Evolutionary conservation across 2,797 vertebrate species (phyloP).

Genomic region (Lophotriccus pileatus): DNA sequence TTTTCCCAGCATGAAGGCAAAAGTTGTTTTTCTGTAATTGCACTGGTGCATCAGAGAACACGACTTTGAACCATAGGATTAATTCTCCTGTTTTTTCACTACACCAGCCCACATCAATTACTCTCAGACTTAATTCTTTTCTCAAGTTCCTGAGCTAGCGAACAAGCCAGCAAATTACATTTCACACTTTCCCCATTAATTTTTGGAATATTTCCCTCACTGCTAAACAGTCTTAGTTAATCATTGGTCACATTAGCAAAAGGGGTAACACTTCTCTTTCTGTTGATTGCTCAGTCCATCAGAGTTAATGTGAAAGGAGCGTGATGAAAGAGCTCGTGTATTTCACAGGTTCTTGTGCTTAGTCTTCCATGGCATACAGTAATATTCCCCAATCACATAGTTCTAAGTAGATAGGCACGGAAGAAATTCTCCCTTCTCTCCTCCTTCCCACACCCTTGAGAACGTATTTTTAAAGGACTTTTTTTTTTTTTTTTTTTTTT

Average conservation of each 20-base stretch:
- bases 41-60: background rate
- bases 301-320: background rate
- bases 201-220: conserved; percentile 4
- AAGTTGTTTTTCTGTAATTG: background rate
- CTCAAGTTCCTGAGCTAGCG: background rate
- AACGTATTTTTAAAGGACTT: background rate
- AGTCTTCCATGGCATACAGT: background rate
- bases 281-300: background rate
- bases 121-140: conserved; percentile 7
- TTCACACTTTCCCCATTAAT: conserved; percentile 33
- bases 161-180: conserved; percentile 6
- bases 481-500: background rate
- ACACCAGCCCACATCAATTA: background rate
- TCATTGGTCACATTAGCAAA: conserved; percentile 25
- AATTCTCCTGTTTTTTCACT: background rate
- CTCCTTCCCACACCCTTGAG: background rate
- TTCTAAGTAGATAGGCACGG: background rate
- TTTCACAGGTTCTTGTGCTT: background rate
- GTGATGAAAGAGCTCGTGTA: background rate
- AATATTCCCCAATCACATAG: background rate
- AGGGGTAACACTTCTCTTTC: background rate
- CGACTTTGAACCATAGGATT: background rate
- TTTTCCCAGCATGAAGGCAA: background rate
- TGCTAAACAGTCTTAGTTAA: conserved; percentile 8
- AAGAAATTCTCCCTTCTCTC: background rate